These are phyloP conservation scores for Aptenodytes patagonicus DNA, from an alignment of 2,113 vertebrate genomes.

Conservation along the genomic window DNA sequence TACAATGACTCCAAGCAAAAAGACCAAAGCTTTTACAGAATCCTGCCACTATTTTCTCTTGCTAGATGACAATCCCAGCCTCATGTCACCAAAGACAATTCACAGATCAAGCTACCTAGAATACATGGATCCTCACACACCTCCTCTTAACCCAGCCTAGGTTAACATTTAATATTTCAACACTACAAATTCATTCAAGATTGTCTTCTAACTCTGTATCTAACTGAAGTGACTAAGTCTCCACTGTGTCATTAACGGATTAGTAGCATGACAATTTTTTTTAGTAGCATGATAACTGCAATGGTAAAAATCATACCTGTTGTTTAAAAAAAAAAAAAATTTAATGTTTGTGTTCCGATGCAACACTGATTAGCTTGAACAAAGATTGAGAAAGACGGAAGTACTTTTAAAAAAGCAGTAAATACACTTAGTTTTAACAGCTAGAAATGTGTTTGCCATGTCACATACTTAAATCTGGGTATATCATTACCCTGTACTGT, in stretches of 20 bases:
- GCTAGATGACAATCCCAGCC: neutral
- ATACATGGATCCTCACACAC: neutral
- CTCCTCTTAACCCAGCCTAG: neutral
- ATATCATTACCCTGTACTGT: neutral
- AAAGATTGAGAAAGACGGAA: neutral
- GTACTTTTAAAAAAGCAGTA: neutral
- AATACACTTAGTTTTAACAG: neutral
- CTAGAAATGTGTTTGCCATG: neutral
- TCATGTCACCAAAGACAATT: neutral
- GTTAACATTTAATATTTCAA: neutral
- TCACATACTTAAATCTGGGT: neutral
- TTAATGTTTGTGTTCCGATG: neutral
- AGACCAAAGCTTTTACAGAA: neutral
- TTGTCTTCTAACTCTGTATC: neutral
- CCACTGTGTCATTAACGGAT: neutral
- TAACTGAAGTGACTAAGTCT: neutral
- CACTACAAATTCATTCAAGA: neutral
- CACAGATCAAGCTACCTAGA: neutral
- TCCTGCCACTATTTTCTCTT: neutral
- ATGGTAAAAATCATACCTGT: neutral
- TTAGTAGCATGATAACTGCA: neutral
- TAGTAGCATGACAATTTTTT: neutral
- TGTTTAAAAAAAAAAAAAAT: neutral
- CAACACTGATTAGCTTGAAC: neutral
- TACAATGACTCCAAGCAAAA: neutral